Evolutionary conservation across 2,888 invertebrate species (phyloP), one percentile per base, ranked within the genome.

Genomic region (Fragum fragum): DNA sequence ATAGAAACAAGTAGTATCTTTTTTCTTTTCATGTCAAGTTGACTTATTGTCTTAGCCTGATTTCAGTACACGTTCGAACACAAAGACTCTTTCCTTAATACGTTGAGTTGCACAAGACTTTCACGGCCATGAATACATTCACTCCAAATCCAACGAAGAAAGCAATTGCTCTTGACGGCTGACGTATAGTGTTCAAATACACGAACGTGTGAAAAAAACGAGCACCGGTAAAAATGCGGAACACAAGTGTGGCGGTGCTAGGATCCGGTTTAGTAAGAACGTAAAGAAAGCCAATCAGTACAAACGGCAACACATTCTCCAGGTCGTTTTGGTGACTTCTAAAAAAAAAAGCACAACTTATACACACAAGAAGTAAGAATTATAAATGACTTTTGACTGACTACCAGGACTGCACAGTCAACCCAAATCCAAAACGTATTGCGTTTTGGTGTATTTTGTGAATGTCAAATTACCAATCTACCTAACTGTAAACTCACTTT

Each of bases 291-390:
- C 95, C 96, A 42, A 96, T 93, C 18, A 96, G 90, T 92, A 96
- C 95, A 92, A 96, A 97, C 0, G 96, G 95, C 0, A 96, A 95
- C 75, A 97, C 96, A 93, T 97, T 97, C 94, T 97, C 97, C 93
- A 97, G 92, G 92, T 97, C 97, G 90, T 97, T 97, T 88, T 96
- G 95, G 91, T 97, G 96, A 16, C 96, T 96, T 89, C 96, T 96
- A 93, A 9, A 95, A 94, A 61, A 70, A 7, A 28, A 52, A 26
- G n/a, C n/a, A n/a, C n/a, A n/a, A n/a, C n/a, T n/a, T n/a, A n/a
- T n/a, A n/a, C n/a, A n/a, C n/a, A n/a, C n/a, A n/a, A n/a, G n/a
- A n/a, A n/a, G n/a, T n/a, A n/a, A n/a, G n/a, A n/a, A n/a, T n/a
- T n/a, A n/a, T n/a, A n/a, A n/a, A n/a, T n/a, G n/a, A n/a, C n/a